These are phyloP conservation scores for Oreochromis grahami DNA, from an alignment of 2,797 vertebrate species.

Conservation along the genomic window DNA sequence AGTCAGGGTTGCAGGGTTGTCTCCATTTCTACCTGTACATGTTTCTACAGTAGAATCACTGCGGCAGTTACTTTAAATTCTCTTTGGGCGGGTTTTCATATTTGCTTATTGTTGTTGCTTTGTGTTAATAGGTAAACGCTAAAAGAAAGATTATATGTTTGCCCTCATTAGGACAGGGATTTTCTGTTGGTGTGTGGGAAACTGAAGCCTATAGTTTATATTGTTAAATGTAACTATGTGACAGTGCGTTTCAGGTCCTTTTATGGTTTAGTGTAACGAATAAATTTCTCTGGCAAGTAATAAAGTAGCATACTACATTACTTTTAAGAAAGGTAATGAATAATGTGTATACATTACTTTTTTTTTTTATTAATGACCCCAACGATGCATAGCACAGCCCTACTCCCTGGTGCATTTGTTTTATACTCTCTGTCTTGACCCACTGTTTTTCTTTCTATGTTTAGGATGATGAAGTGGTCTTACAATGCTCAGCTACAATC, in stretches of 20 bases:
- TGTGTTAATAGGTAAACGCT: not conserved
- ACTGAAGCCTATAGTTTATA: not conserved
- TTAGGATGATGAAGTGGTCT: slow-evolving; percentile 94
- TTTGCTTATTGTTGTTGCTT: not conserved
- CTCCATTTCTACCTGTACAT: not conserved
- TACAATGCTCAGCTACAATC: slow-evolving; percentile 89
- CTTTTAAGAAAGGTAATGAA: not conserved
- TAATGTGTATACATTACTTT: not conserved
- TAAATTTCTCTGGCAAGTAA: not conserved
- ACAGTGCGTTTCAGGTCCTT: not conserved
- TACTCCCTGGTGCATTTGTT: not conserved
- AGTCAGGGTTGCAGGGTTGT: not conserved
- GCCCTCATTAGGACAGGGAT: not conserved
- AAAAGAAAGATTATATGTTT: not conserved
- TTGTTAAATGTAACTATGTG: not conserved
- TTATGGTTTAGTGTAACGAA: not conserved
- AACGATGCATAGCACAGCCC: not conserved
- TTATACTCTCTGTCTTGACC: not conserved
- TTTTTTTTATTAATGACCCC: not conserved
- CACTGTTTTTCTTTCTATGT: slow-evolving; percentile 3
- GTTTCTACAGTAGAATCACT: not conserved
- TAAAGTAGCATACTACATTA: not conserved
- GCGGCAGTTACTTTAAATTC: not conserved
- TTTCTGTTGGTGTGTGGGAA: not conserved
- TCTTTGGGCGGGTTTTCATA: not conserved